These are phyloP conservation scores for Watsonalla cultraria DNA, from an alignment of 2,888 invertebrate genomes.

Conservation along the genomic window DNA sequence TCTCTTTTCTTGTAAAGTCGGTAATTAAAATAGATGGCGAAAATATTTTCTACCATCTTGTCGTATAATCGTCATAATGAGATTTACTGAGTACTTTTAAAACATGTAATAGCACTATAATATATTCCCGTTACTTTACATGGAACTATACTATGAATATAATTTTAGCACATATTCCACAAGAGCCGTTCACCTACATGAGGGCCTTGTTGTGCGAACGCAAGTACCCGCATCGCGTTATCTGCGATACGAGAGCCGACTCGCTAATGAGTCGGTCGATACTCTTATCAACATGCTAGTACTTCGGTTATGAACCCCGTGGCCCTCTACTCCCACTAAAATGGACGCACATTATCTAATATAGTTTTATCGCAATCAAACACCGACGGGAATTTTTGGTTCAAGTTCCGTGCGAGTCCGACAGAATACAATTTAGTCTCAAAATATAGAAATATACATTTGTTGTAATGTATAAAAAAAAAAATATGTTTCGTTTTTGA, in stretches of 20 bases:
- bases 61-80: too few relatives aligned
- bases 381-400: neutral
- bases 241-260: conserved; percentile 52
- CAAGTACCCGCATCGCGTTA: conserved; percentile 62
- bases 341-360: neutral
- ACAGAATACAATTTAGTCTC: too few relatives aligned
- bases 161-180: neutral
- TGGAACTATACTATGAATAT: too few relatives aligned
- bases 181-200: conserved; percentile 10
- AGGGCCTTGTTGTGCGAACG: conserved; percentile 22
- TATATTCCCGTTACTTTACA: neutral
- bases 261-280: conserved; percentile 63
- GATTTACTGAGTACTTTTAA: too few relatives aligned
- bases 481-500: too few relatives aligned
- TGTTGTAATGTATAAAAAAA: too few relatives aligned
- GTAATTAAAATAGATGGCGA: too few relatives aligned
- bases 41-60: too few relatives aligned
- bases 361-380: neutral
- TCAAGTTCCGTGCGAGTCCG: too few relatives aligned
- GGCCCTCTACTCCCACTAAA: conserved; percentile 22
- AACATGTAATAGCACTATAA: too few relatives aligned
- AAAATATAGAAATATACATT: too few relatives aligned
- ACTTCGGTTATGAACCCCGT: conserved; percentile 57
- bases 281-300: conserved; percentile 69
- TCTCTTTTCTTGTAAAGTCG: too few relatives aligned